phyloP scores from a whole-genome alignment of 2,113 vertebrate genomes.

The Proterorhinus semilunaris region DNA sequence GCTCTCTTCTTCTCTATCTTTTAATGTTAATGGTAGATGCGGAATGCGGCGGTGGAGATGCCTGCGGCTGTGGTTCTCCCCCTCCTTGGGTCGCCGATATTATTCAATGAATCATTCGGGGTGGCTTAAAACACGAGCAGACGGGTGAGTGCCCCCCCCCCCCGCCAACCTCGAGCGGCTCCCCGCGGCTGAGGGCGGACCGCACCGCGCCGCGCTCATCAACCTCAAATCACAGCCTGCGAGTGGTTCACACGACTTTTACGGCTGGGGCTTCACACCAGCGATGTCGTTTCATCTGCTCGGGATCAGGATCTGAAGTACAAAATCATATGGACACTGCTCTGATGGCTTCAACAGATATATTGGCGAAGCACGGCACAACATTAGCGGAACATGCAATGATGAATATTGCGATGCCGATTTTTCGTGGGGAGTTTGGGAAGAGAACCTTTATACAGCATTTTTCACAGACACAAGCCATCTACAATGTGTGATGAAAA shows the following conservation, averaged over 20 bases:
- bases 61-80: conserved; percentile 62
- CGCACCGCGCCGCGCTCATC: conserved; percentile 30
- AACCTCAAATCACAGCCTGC: conserved; percentile 52
- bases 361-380: conserved; percentile 23
- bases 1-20: conserved; percentile 48
- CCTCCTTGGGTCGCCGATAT: conserved; percentile 51
- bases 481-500: too few species aligned
- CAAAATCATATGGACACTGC: conserved; percentile 14
- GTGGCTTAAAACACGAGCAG: conserved; percentile 48
- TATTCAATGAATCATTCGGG: conserved; percentile 58
- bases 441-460: too few species aligned
- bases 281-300: conserved; percentile 24
- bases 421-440: too few species aligned
- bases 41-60: conserved; percentile 48
- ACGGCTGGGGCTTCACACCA: conserved; percentile 17
- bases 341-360: conserved; percentile 18
- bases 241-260: conserved; percentile 12
- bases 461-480: too few species aligned
- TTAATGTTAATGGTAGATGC: conserved; percentile 28
- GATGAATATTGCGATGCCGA: not conserved
- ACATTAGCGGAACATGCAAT: not conserved
- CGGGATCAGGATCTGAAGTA: conserved; percentile 17
- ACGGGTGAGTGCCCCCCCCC: conserved; percentile 30
- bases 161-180: conserved; percentile 31
- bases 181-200: conserved; percentile 42